Evolutionary conservation across 30 jellyfish, hydroid and myxozoan genomes (phyloP).

Genomic region (Hydractinia echinata): DNA sequence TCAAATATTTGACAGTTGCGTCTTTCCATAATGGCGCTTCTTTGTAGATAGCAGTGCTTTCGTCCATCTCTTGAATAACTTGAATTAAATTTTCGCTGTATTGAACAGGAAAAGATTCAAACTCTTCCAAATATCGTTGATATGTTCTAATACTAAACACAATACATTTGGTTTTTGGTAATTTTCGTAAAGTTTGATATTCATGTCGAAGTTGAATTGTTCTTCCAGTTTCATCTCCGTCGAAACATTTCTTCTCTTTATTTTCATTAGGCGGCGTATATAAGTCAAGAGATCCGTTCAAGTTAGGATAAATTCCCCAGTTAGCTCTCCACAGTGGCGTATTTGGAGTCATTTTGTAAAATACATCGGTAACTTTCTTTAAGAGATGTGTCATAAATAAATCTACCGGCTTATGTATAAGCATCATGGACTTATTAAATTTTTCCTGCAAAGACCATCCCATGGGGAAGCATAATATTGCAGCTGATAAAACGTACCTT

Average conservation of each 20-base stretch:
- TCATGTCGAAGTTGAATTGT: conserved; percentile 65
- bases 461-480: conserved; percentile 79
- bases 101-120: conserved; percentile 36
- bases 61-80: conserved; percentile 59
- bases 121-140: conserved; percentile 64
- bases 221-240: conserved; percentile 73
- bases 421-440: conserved; percentile 66
- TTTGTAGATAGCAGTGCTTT: conserved; percentile 49
- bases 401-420: conserved; percentile 67
- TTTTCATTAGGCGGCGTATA: conserved; percentile 57
- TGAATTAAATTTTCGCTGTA: conserved; percentile 50
- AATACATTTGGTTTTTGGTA: conserved; percentile 72
- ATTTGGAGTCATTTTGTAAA: conserved; percentile 58
- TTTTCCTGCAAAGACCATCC: conserved; percentile 74
- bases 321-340: conserved; percentile 82
- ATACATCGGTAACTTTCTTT: conserved; percentile 44
- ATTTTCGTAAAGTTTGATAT: conserved; percentile 62
- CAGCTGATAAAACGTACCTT: conserved; percentile 62
- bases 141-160: conserved; percentile 76
- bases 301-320: conserved; percentile 78
- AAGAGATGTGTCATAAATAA: conserved; percentile 58
- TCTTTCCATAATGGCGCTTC: conserved; percentile 83
- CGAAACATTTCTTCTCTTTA: conserved; percentile 35
- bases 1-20: conserved; percentile 64
- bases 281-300: conserved; percentile 56